Evolutionary conservation across 2,888 invertebrate species (phyloP).

Genomic region (Rhogogaster chlorosoma): DNA sequence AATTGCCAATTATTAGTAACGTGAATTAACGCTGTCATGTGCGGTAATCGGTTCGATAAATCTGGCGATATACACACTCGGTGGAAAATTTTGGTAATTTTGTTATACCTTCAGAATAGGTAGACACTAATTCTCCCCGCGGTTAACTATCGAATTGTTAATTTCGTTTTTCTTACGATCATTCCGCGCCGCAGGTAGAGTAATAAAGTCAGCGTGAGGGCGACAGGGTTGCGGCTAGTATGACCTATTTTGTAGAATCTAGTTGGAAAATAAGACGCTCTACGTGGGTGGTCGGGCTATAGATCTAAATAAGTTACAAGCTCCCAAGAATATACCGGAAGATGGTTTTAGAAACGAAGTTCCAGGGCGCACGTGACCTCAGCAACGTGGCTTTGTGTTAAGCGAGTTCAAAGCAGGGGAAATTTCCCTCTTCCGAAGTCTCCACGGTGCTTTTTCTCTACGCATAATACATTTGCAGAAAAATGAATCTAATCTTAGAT

Average conservation of each 20-base stretch:
- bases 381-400: constrained; percentile 31
- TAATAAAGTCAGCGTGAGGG: constrained; percentile 1
- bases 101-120: neutral
- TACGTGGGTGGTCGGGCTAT: constrained; percentile 35
- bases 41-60: constrained; percentile 3
- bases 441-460: neutral
- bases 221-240: neutral
- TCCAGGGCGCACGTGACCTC: constrained; percentile 33
- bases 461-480: neutral
- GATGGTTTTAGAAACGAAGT: constrained; percentile 42
- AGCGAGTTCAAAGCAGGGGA: neutral
- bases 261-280: constrained; percentile 15
- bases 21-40: no score
- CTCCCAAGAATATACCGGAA: constrained; percentile 26
- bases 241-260: constrained; percentile 24
- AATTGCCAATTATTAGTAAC: neutral
- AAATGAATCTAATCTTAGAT: neutral
- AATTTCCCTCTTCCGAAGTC: neutral
- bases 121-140: neutral
- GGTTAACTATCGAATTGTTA: neutral
- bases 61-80: neutral
- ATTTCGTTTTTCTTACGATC: neutral
- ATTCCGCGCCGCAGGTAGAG: neutral
- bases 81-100: neutral
- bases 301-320: constrained; percentile 43